Evolutionary conservation across 2,113 vertebrate genomes (phyloP).

Genomic region (Odontophorus gujanensis): DNA sequence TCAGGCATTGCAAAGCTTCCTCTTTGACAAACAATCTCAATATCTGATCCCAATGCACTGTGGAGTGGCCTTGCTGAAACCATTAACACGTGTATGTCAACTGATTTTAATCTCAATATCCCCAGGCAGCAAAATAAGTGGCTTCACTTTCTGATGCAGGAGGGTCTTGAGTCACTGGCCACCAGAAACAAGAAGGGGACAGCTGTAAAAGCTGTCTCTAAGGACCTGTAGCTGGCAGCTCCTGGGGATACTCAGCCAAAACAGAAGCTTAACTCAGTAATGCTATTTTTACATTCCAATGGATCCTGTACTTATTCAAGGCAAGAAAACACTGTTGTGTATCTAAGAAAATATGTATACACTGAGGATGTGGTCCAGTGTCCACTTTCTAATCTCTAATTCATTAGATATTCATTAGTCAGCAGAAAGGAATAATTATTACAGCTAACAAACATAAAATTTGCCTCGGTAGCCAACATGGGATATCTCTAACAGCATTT

Average conservation of each 20-base stretch:
- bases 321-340: no score
- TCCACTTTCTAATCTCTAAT: background rate
- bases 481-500: background rate
- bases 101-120: background rate
- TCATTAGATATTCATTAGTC: rapidly evolving
- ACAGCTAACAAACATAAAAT: rapidly evolving
- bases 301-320: background rate
- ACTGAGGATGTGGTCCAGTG: background rate
- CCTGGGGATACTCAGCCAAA: background rate
- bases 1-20: background rate
- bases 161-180: background rate
- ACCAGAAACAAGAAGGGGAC: background rate
- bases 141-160: background rate
- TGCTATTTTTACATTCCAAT: rapidly evolving
- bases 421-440: background rate
- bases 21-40: background rate
- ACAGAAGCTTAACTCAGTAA: background rate
- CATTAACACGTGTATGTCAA: rapidly evolving
- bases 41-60: background rate
- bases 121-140: background rate
- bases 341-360: rapidly evolving
- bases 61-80: rapidly evolving
- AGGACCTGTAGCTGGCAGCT: background rate
- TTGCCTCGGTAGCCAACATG: rapidly evolving
- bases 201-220: background rate